phyloP scores from a whole-genome alignment of 2,797 vertebrate species.

The Lycodopsis pacificus region DNA sequence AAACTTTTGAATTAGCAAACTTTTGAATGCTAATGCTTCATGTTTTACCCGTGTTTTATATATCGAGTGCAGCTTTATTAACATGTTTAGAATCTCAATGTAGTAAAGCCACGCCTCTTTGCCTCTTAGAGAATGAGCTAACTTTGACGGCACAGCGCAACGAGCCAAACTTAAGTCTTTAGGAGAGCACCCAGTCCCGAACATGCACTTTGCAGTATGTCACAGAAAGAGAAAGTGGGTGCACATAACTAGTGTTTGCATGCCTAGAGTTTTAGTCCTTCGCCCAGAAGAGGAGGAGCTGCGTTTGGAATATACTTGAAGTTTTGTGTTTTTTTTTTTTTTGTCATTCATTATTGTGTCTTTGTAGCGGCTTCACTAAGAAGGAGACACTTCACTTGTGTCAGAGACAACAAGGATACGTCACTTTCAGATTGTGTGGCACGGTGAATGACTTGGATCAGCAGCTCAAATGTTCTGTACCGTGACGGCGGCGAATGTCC shows the following conservation, averaged over 20 bases:
- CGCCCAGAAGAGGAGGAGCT: constrained; percentile 66
- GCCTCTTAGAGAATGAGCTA: constrained; percentile 56
- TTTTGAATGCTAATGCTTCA: constrained; percentile 63
- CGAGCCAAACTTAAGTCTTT: constrained; percentile 71
- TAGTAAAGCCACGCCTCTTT: constrained; percentile 68
- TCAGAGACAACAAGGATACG: constrained; percentile 38
- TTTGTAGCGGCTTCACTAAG: constrained; percentile 62
- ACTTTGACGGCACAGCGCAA: constrained; percentile 59
- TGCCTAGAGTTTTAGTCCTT: constrained; percentile 75
- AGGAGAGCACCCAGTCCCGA: constrained; percentile 62
- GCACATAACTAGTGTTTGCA: constrained; percentile 74
- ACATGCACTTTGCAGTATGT: constrained; percentile 76
- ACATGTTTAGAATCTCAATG: constrained; percentile 64
- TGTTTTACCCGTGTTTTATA: constrained; percentile 60
- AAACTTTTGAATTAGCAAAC: constrained; percentile 11
- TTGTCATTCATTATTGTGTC: constrained; percentile 72
- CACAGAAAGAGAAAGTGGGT: constrained; percentile 56
- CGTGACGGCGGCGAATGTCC: constrained; percentile 55
- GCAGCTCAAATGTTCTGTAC: constrained; percentile 48
- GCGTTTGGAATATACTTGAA: constrained; percentile 84
- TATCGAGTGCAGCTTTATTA: constrained; percentile 58
- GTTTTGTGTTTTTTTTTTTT: constrained; percentile 74
- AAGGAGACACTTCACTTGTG: constrained; percentile 56
- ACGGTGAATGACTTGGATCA: constrained; percentile 53
- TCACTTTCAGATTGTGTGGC: constrained; percentile 56